Base-by-base conservation (phyloP, 2,888 invertebrate species). In the Notodonta ziczac region DNA sequence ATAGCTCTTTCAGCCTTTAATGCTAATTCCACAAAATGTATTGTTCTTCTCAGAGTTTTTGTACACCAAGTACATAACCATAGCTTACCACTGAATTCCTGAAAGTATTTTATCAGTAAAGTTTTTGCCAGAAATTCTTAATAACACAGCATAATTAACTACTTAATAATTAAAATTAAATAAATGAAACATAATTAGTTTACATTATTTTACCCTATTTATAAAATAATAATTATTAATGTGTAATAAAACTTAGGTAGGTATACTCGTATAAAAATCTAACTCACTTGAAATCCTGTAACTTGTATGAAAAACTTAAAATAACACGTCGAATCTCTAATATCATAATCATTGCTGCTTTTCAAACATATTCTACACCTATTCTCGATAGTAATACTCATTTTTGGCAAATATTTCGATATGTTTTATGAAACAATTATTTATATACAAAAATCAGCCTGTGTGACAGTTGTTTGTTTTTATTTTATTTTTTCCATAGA, bases 31-130 rank as follows among this genome's bases (percentile, higher is more conserved):
- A 57, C 57, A 0, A 74, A 10, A 5, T 53, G 32, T 4, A 50
- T 35, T 7, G 65, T 54, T 32, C 32, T 61, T 55, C 46, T 63
- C 7, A 76, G 35, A 6, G 60, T 35, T 10, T 59, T 44, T 46
- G 39, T 70, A 7, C 74, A 74, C 76, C 74, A 74, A 12, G 63
- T 55, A n/a, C 74, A 74, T 0, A 74, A 63, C 24, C 63, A 39
- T 5, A 74, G 52, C 0, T 39, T 55, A n/a, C 46, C 56, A 16
- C 51, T 57, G 0, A 50, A 55, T 0, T 62, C 16, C 72, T 72
- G 42, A n/a, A 53, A 66, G 52, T 42, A 13, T 10, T 8, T 12
- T 13, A 35, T 54, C 12, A 6, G n/a, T 39, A 35, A 13, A 8
- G n/a, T 48, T 14, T 32, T 39, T 54, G 3, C 13, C 24, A 51